Evolutionary conservation across 2,888 invertebrate species (phyloP), one percentile per base, ranked within the genome.

Genomic region (Leucoptera coffeella): DNA sequence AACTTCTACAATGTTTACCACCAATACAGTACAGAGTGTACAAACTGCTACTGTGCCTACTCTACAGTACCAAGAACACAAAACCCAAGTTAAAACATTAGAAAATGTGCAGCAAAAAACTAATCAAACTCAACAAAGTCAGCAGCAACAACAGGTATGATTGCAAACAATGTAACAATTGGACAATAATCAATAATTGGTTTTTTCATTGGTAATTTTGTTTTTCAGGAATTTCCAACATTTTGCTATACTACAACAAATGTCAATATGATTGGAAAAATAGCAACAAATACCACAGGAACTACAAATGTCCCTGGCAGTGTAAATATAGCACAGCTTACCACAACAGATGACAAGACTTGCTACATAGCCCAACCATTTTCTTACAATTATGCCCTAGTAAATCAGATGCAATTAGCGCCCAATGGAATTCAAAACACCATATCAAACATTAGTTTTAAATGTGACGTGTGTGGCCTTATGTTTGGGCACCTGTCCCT

Each of bases 391-490:
- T 89, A 89, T 67, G 86, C 88, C 3, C 65, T 89, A 38, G 79
- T 85, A 25, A 89, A 89, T 56, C 89, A 89, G 53, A 88, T 89
- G 85, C 85, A 86, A 41, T 73, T 88, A 31, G 80, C 84, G 12
- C 77, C 77, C 28, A 77, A 77, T 44, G 75, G 77, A 32, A 53
- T 76, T 28, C 79, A 82, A 47, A 83, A 82, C 42, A 78, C 82
- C 29, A 82, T 83, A 46, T 80, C 85, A 10, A 87, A 85, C 46
- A 86, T 88, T 14, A 86, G 86, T 39, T 89, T 87, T 51, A 90
- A 89, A 58, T 89, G 89, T 57, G 89, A 90, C 54, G 83, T 88
- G 6, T 89, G 89, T 45, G 88, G 88, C 23, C 65, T 88, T 32
- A 87, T 87, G 74, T 90, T 89, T 52, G 84, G 85, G 2, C 88